These are phyloP conservation scores for Polydrusus cervinus DNA, from an alignment of 2,888 invertebrate species.

Conservation along the genomic window DNA sequence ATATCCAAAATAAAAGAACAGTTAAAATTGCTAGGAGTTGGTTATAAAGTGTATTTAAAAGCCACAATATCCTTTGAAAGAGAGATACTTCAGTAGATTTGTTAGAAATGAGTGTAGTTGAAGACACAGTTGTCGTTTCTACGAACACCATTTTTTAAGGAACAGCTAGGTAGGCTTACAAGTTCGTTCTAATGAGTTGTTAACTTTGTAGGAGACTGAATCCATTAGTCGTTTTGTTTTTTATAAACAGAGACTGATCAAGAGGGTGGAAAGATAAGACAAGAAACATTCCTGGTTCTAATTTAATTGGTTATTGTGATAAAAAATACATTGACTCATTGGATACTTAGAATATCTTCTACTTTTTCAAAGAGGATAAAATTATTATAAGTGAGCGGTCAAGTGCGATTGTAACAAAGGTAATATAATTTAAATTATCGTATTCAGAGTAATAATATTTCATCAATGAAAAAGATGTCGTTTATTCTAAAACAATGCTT, in stretches of 20 bases:
- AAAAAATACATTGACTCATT: background rate
- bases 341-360: background rate
- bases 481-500: no score
- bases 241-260: background rate
- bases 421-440: no score
- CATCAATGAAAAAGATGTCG: no score
- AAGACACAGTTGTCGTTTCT: background rate
- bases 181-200: background rate
- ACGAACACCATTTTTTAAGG: background rate
- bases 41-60: constrained; percentile 61
- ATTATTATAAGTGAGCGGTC: no score
- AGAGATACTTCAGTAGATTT: constrained; percentile 38
- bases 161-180: background rate
- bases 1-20: constrained; percentile 61
- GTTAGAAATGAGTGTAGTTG: constrained; percentile 5
- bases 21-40: constrained; percentile 61
- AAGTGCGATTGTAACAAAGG: no score
- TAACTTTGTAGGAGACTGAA: background rate
- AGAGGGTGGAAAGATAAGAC: constrained; percentile 11
- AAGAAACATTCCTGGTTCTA: background rate
- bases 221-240: background rate
- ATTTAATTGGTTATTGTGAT: background rate
- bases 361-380: no score
- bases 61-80: constrained; percentile 55
- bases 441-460: no score